phyloP scores from a whole-genome alignment of 2,888 invertebrate genomes.

The Adineta ricciae region DNA sequence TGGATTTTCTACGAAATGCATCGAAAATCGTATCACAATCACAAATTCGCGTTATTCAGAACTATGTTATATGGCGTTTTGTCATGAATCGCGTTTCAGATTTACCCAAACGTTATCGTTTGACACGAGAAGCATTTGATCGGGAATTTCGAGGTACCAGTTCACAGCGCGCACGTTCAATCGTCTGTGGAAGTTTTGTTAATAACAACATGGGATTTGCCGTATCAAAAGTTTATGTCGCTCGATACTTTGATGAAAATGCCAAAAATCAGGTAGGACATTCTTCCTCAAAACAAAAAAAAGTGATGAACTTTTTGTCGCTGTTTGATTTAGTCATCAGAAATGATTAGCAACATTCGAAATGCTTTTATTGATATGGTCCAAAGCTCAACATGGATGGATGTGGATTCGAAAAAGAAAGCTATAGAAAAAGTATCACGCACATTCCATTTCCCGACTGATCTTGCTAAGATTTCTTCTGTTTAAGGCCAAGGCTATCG shows the following conservation, averaged over 20 bases:
- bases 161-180: slow-evolving; percentile 69
- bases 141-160: slow-evolving; percentile 49
- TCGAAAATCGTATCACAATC: neutral
- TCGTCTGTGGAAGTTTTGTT: slow-evolving; percentile 77
- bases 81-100: slow-evolving; percentile 69
- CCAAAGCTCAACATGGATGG: slow-evolving; percentile 84
- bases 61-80: slow-evolving; percentile 68
- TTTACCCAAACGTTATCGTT: slow-evolving; percentile 72
- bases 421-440: slow-evolving; percentile 46
- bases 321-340: slow-evolving; percentile 48
- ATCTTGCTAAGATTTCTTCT: neutral
- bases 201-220: slow-evolving; percentile 81
- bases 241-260: slow-evolving; percentile 74
- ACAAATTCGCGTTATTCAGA: slow-evolving; percentile 38
- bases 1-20: neutral
- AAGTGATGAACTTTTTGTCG: slow-evolving; percentile 35
- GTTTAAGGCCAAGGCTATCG: neutral
- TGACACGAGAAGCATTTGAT: slow-evolving; percentile 67
- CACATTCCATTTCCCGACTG: no score
- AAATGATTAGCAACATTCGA: slow-evolving; percentile 74
- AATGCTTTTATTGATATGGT: slow-evolving; percentile 75
- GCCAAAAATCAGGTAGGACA: slow-evolving; percentile 64
- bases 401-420: slow-evolving; percentile 60
- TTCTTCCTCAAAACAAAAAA: slow-evolving; percentile 64
- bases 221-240: slow-evolving; percentile 77